Base-by-base conservation (phyloP, 2,113 vertebrate species). In the Semnopithecus entellus region DNA sequence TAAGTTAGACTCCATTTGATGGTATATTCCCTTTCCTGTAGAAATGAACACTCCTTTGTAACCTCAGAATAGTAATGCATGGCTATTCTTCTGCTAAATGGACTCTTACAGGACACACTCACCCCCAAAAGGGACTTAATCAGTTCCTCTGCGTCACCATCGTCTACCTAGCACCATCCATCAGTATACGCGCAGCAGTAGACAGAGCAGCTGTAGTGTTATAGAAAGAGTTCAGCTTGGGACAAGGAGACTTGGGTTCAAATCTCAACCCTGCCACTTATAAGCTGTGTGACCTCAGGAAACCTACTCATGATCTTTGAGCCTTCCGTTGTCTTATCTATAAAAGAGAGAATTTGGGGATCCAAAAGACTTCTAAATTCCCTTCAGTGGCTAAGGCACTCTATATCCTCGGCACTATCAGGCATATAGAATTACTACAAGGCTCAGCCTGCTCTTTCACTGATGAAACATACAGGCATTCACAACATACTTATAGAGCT, bases 31-130 rank as follows among this genome's bases (percentile, higher is more conserved):
- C 61, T 88, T 88, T 88, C 52, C 79, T 78, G 30, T 3, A 66
- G n/a, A 79, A 92, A 94, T 73, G 8, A 85, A 90, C 81, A 76
- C n/a, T 81, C 14, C 9, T 88, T 96, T 87, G 18, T 66, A 88
- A 95, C 4, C 52, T 88, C 50, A 57, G 64, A 92, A 59, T 16
- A 85, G 10, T 35, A 93, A 73, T 79, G 90, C 27, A 38, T 13
- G n/a, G 16, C 8, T 48, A 8, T 73, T 87, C 40, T n/a, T 92
- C 66, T 88, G 45, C 59, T 68, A 93, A 96, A 78, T 68, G 48
- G 48, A 48, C 1, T 25, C 40, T 92, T 87, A 45, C 7, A 91
- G 88, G 76, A 32, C 3, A 4, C 7, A 73, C n/a, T 76, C 27
- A 35, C 10, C 38, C 84, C 32, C 6, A 12, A 79, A 81, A 78